These are phyloP conservation scores for Shargacucullia verbasci DNA, from an alignment of 2,888 invertebrate species.

Conservation along the genomic window DNA sequence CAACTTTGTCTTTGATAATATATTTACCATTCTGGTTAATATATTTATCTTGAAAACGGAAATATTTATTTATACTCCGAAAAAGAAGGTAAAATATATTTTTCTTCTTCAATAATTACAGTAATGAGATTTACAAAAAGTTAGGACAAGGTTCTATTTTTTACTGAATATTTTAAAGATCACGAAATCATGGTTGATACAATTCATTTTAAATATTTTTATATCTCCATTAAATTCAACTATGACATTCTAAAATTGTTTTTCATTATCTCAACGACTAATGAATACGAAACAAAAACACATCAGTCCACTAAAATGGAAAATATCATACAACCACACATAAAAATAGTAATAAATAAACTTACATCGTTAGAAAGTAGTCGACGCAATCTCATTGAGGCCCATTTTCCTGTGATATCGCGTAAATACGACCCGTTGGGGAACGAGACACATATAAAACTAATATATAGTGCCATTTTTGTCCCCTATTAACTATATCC, in stretches of 20 bases:
- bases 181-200: too few relatives aligned
- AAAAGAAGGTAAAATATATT: too few relatives aligned
- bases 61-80: too few relatives aligned
- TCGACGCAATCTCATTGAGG: conserved; percentile 65
- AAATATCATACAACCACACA: conserved; percentile 52
- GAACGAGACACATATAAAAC: conserved; percentile 71
- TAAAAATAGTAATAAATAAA: conserved; percentile 68
- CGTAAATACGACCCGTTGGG: conserved; percentile 67
- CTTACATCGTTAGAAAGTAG: conserved; percentile 65
- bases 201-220: too few relatives aligned
- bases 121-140: too few relatives aligned
- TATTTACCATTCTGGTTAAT: too few relatives aligned
- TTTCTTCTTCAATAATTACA: too few relatives aligned
- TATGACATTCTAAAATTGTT: background rate
- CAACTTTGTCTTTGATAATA: background rate
- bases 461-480: conserved; percentile 76
- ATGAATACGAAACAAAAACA: conserved; percentile 11
- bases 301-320: conserved; percentile 38
- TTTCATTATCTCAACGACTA: conserved; percentile 14
- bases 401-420: conserved; percentile 64
- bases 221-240: background rate
- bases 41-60: too few relatives aligned
- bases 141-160: too few relatives aligned
- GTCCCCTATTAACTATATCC: conserved; percentile 69
- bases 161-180: too few relatives aligned